Percentiles rank a stretch among this genome's conserved stretches.
Evolutionary conservation across 2,797 vertebrate genomes (phyloP).

Genomic region (Naso thynnoides): DNA sequence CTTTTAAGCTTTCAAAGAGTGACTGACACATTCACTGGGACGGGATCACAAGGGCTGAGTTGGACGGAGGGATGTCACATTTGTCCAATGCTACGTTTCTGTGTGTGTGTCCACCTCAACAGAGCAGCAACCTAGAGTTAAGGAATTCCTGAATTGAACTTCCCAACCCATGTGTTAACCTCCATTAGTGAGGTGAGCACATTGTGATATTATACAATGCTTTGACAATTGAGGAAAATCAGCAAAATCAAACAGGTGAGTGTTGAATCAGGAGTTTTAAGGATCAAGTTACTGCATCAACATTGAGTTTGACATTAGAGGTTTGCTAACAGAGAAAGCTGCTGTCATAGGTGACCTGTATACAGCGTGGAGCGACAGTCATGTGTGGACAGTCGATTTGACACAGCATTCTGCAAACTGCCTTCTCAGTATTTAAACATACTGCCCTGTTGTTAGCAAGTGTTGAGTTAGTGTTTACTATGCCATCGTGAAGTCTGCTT

Average conservation of each 20-base stretch:
- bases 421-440: not conserved
- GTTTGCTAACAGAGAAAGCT: too few species aligned
- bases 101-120: not conserved
- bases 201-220: too few species aligned
- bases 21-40: constrained; percentile 1
- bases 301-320: not conserved
- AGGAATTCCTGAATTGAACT: not conserved
- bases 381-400: not conserved
- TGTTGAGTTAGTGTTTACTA: not conserved
- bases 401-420: not conserved
- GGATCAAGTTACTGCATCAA: not conserved
- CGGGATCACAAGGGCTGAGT: not conserved
- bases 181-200: too few species aligned
- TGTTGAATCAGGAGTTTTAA: too few species aligned
- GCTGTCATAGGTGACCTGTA: not conserved
- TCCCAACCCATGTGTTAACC: too few species aligned
- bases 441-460: not conserved
- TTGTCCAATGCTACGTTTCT: not conserved
- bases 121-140: not conserved
- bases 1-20: not conserved
- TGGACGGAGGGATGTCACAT: not conserved
- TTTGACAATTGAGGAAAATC: too few species aligned
- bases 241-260: too few species aligned
- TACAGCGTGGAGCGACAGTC: not conserved
- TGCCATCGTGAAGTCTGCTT: not conserved